phyloP scores from a whole-genome alignment of 2,797 vertebrate genomes.

The Notolabrus celidotus region DNA sequence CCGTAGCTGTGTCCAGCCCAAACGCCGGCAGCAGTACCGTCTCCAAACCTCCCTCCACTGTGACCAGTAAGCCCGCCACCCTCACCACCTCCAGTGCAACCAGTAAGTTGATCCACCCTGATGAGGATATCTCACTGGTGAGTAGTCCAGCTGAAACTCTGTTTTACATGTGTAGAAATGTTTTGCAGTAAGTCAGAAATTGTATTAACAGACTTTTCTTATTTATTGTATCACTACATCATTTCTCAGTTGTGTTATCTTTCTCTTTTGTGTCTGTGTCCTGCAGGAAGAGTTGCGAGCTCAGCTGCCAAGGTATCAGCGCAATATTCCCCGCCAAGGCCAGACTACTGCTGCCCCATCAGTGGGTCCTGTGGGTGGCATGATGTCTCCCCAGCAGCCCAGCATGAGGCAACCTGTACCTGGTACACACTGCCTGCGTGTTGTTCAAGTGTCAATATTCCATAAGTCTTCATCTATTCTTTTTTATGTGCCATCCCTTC shows the following conservation, averaged over 20 bases:
- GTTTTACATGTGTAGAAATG: constrained; percentile 40
- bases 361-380: constrained; percentile 87
- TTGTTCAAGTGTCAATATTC: not conserved
- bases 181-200: constrained; percentile 64
- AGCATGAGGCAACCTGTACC: constrained; percentile 93
- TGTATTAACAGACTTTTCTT: not conserved
- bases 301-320: constrained; percentile 92
- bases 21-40: constrained; percentile 88
- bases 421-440: constrained; percentile 75
- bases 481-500: too few species aligned
- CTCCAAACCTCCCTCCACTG: constrained; percentile 91
- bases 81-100: constrained; percentile 98
- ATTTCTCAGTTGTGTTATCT: constrained; percentile 6
- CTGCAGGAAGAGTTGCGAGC: constrained; percentile 92
- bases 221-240: not conserved
- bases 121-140: constrained; percentile 99
- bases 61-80: constrained; percentile 98
- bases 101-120: constrained; percentile 99
- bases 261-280: constrained; percentile 29
- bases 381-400: constrained; percentile 91
- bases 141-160: constrained; percentile 81
- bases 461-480: not conserved
- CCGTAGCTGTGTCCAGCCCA: constrained; percentile 73
- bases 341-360: constrained; percentile 87
- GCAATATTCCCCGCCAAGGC: constrained; percentile 87